Percentiles rank a stretch among this genome's conserved stretches.
Conservation (phyloP, 1,140 invertebrate genomes). For the Heliconius hermathena region DNA sequence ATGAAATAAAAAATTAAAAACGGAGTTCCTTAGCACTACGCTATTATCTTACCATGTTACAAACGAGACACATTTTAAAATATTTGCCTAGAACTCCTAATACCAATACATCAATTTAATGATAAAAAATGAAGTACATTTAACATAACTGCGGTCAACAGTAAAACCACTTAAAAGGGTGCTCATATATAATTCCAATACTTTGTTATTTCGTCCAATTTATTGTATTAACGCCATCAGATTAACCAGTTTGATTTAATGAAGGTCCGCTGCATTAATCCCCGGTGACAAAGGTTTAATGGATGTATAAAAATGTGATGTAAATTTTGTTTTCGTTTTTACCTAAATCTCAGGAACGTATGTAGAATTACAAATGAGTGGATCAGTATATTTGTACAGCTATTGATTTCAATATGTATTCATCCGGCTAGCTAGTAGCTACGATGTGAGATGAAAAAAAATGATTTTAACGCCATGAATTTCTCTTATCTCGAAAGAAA, state of each 20-base stretch:
- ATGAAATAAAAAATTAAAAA: too few species aligned
- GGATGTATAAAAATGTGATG: neutral
- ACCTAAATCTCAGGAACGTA: neutral
- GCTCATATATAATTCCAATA: neutral
- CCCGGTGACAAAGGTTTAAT: constrained; percentile 10
- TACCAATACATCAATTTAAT: neutral
- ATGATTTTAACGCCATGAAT: too few species aligned
- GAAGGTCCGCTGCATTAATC: constrained; percentile 5
- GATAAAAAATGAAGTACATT: neutral
- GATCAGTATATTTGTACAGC: neutral
- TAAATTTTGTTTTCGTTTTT: neutral
- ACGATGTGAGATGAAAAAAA: too few species aligned
- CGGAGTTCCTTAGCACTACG: too few species aligned
- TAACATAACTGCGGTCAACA: neutral
- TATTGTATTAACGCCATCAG: constrained; percentile 9
- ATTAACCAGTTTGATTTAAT: constrained; percentile 13
- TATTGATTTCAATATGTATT: neutral
- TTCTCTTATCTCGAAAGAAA: too few species aligned
- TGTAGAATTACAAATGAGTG: neutral
- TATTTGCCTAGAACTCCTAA: too few species aligned
- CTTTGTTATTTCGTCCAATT: constrained; percentile 8
- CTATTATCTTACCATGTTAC: too few species aligned
- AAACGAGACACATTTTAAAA: too few species aligned
- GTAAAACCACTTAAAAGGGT: constrained; percentile 10
- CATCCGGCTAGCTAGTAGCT: too few species aligned